A percentile compares a stretch with the other conserved stretches of the same genome.
phyloP scores from a whole-genome alignment of 2,797 vertebrate species.

The Philypnodon macrostomus region DNA sequence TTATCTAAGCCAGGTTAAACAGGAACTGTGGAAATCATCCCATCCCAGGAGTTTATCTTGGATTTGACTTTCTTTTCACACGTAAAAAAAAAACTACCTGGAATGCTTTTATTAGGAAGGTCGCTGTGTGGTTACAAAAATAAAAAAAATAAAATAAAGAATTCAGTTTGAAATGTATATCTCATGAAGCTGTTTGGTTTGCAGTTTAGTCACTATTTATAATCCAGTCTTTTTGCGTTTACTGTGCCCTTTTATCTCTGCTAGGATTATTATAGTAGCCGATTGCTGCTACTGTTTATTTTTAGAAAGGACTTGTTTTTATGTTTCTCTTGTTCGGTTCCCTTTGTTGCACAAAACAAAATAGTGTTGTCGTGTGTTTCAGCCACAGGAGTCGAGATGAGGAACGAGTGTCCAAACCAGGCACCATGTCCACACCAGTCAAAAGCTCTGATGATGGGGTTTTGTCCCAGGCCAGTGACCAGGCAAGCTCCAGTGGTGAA shows the following conservation, averaged over 20 bases:
- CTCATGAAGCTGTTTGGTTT: too few species aligned
- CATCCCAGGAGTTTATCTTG: constrained; percentile 30
- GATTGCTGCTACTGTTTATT: constrained; percentile 1
- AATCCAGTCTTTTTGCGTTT: neutral
- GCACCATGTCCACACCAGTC: constrained; percentile 83
- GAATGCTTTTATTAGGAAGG: constrained; percentile 22
- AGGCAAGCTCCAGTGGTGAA: constrained; percentile 79
- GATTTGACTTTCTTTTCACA: constrained; percentile 13
- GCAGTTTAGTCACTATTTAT: neutral
- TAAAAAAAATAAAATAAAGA: too few species aligned
- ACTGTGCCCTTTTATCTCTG: neutral
- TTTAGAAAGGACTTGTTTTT: constrained; percentile 1
- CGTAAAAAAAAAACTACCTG: neutral
- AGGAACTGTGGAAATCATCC: constrained; percentile 47
- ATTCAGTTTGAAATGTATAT: too few species aligned
- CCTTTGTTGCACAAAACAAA: neutral
- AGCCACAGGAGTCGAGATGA: constrained; percentile 93
- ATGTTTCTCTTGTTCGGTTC: neutral
- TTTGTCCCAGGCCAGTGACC: constrained; percentile 82
- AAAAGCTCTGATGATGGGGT: constrained; percentile 83
- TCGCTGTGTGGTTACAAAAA: constrained; percentile 2
- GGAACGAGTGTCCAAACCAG: constrained; percentile 85
- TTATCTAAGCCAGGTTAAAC: constrained; percentile 51
- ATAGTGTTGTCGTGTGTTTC: constrained; percentile 11
- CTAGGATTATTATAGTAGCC: constrained; percentile 4